Percentiles rank a stretch among this genome's conserved stretches.
phyloP scores from a whole-genome alignment of 2,888 invertebrate genomes.

The Chromoteleia sp. region DNA sequence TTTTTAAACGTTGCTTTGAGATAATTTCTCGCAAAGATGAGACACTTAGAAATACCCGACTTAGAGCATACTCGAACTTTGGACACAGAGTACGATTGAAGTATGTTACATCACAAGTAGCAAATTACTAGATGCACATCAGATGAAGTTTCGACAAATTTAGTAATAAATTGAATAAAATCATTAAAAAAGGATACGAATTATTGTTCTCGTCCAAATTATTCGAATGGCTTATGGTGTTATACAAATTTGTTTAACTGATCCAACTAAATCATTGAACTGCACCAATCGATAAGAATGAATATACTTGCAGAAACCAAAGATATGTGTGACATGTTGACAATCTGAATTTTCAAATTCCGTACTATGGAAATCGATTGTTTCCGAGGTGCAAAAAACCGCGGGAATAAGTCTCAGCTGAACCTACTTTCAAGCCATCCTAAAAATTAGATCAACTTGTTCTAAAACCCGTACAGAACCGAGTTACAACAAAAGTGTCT shows the following conservation, averaged over 20 bases:
- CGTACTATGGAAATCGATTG: neutral
- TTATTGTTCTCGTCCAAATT: no score
- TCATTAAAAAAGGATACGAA: no score
- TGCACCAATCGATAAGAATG: no score
- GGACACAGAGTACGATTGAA: neutral
- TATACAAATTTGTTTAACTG: no score
- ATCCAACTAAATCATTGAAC: no score
- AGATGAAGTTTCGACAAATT: no score
- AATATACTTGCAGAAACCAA: no score
- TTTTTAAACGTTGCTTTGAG: conserved; percentile 11
- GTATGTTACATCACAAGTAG: neutral
- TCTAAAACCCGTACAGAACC: conserved; percentile 11
- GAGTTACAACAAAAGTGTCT: conserved; percentile 53
- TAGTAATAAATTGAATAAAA: no score
- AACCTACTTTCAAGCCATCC: neutral
- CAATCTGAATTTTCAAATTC: neutral
- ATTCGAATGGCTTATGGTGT: no score
- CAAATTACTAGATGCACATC: no score
- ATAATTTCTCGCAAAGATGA: conserved; percentile 13
- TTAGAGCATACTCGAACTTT: conserved; percentile 9
- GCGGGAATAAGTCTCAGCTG: neutral
- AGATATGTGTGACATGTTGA: no score
- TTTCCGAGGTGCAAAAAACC: neutral
- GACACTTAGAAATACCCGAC: conserved; percentile 10
- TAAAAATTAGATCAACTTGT: conserved; percentile 50